A percentile compares a stretch with the other conserved stretches of the same genome.
These are phyloP conservation scores for Myrmecobius fasciatus DNA, from an alignment of 2,113 vertebrate genomes.

Conservation along the genomic window DNA sequence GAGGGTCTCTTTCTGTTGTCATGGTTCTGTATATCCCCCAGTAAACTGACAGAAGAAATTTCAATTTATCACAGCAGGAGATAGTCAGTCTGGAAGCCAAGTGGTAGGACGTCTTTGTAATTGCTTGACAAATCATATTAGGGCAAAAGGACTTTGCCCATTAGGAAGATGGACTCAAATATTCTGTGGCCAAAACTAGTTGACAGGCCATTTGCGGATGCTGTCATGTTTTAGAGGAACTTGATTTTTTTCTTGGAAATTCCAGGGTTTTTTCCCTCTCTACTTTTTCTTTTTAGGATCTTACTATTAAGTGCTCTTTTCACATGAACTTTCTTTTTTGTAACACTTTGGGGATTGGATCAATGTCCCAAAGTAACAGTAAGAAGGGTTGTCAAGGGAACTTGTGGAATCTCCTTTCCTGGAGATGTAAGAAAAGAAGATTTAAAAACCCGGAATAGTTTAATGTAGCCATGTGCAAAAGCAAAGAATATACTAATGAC, in stretches of 20 bases:
- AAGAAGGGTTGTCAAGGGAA: conserved; percentile 61
- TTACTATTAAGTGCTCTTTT: conserved; percentile 57
- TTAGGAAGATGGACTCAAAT: conserved; percentile 70
- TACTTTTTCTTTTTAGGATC: conserved; percentile 54
- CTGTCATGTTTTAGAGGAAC: conserved; percentile 50
- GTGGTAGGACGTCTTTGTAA: conserved; percentile 69
- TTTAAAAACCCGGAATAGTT: conserved; percentile 36
- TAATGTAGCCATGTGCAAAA: conserved; percentile 13
- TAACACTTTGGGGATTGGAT: conserved; percentile 58
- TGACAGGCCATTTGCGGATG: conserved; percentile 38
- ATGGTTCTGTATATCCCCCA: conserved; percentile 70
- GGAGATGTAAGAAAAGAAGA: conserved; percentile 52
- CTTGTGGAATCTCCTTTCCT: conserved; percentile 39
- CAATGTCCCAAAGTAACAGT: conserved; percentile 33
- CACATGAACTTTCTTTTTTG: conserved; percentile 53
- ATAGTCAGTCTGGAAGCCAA: conserved; percentile 77
- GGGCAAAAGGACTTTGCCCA: conserved; percentile 75
- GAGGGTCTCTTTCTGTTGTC: conserved; percentile 71
- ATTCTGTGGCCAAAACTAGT: conserved; percentile 52
- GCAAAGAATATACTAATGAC: neutral
- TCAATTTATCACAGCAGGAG: conserved; percentile 78
- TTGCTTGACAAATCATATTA: conserved; percentile 67
- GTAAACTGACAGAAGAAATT: conserved; percentile 75
- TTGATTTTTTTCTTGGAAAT: conserved; percentile 49
- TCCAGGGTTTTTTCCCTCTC: conserved; percentile 10